Base-by-base conservation (phyloP, 2,113 vertebrate species). In the Callionymus lyra region DNA sequence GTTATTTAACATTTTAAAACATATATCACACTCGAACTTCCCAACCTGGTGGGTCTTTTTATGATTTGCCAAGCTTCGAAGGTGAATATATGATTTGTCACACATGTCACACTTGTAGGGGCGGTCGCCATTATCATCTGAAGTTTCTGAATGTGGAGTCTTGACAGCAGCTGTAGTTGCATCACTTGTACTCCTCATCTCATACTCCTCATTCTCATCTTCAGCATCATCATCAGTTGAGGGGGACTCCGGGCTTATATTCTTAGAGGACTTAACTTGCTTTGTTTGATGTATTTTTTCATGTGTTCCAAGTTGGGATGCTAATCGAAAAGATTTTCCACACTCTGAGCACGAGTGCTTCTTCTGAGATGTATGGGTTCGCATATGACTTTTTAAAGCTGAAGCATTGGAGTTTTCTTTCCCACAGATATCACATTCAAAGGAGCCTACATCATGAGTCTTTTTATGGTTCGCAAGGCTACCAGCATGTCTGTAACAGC, bases 51-150 rank as follows among this genome's bases (percentile, higher is more conserved):
- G 92, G 5, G 86, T 90, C 76, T 90, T 88, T 61, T 88, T 89
- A 59, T 94, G 91, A 67, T 93, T 93, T 62, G 86, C 88, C 51
- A 93, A 80, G 70, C 90, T 93, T 21, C 89, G 86, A 0, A 87
- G 86, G 59, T 94, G 90, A 15, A 89, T 85, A 63, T 93, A 94
- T 0, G 85, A 86, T 58, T 91, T 94, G 17, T 87, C 85, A 53
- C 90, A 93, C 53, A 86, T 79, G 39, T 84, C 78, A 43, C 91
- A 94, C 38, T 79, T 81, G 54, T 78, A 88, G 0, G 85, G 86
- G 17, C 84, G 63, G 54, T 70, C 61, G 16, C 35, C 50, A 12
- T 59, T 33, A 18, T 80, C 58, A 13, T 81, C 77, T 6, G 65
- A 53, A 19, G 47, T 47, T 16, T 81, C 82, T 1, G 54, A 34